phyloP scores from a whole-genome alignment of 2,797 vertebrate species.

The Paramormyrops hopkinsi region DNA sequence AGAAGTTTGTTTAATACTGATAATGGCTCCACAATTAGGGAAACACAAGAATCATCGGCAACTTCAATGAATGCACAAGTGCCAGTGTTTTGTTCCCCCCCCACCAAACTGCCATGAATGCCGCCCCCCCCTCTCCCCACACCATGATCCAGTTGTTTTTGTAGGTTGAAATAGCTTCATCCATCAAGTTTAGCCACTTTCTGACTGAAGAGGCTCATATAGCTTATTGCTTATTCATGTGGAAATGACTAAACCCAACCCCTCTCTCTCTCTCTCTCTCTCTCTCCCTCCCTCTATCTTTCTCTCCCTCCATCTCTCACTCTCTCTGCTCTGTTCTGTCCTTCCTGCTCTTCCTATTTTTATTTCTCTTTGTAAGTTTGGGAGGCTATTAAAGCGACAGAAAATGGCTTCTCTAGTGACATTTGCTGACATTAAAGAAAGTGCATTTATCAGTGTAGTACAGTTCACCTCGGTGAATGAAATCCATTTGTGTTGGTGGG shows the following conservation, averaged over 20 bases:
- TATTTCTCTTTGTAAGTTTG: conserved; percentile 76
- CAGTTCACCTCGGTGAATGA: conserved; percentile 84
- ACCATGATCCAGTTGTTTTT: conserved; percentile 32
- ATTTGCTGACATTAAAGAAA: conserved; percentile 99
- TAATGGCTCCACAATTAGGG: conserved; percentile 25
- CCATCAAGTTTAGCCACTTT: conserved; percentile 84
- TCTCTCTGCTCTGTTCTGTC: conserved; percentile 38
- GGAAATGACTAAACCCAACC: conserved; percentile 80
- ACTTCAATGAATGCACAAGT: background rate
- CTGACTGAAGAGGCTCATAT: conserved; percentile 78
- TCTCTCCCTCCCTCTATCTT: conserved; percentile 53
- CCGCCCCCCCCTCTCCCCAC: background rate
- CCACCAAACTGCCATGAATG: background rate
- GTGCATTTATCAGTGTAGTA: conserved; percentile 95
- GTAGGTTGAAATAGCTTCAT: conserved; percentile 60
- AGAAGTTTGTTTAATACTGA: conserved; percentile 26
- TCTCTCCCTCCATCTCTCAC: conserved; percentile 43
- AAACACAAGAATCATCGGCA: conserved; percentile 3
- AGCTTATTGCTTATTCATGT: conserved; percentile 94
- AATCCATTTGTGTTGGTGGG: conserved; percentile 92
- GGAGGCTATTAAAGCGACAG: conserved; percentile 84
- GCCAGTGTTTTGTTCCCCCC: conserved; percentile 2
- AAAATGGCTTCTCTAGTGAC: conserved; percentile 98
- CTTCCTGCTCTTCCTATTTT: conserved; percentile 64
- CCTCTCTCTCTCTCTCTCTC: conserved; percentile 56